These are phyloP conservation scores for Cotesia congregata DNA, from an alignment of 2,888 invertebrate species.

Conservation along the genomic window DNA sequence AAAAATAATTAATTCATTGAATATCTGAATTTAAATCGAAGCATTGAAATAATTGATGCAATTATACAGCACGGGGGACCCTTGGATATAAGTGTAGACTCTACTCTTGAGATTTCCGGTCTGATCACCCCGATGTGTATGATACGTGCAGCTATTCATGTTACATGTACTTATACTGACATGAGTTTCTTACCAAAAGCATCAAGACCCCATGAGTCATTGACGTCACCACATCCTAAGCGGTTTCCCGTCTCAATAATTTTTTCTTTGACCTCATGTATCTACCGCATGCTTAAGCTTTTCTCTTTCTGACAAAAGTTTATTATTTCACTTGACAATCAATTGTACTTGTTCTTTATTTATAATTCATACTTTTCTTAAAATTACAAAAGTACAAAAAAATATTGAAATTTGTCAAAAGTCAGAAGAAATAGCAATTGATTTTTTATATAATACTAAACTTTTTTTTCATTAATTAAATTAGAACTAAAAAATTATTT, in stretches of 20 bases:
- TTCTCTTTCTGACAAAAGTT: neutral
- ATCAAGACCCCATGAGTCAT: constrained; percentile 31
- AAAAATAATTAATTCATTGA: neutral
- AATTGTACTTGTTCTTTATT: too few species aligned
- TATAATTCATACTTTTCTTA: too few species aligned
- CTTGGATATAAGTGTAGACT: constrained; percentile 7
- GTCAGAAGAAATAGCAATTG: too few species aligned
- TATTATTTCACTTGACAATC: too few species aligned
- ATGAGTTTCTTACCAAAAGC: constrained; percentile 37
- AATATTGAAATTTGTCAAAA: too few species aligned
- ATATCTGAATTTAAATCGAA: neutral
- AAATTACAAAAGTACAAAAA: too few species aligned
- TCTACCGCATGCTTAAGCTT: neutral
- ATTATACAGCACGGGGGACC: neutral
- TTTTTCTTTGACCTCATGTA: constrained; percentile 5
- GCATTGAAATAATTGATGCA: neutral
- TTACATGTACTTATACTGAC: neutral
- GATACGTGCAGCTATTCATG: constrained; percentile 52
- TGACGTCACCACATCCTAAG: constrained; percentile 43
- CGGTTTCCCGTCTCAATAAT: neutral
- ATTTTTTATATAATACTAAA: too few species aligned
- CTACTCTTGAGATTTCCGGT: neutral
- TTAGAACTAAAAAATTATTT: too few species aligned
- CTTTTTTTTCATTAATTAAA: too few species aligned
- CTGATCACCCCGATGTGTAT: constrained; percentile 16